Evolutionary conservation across 2,113 vertebrate species (phyloP), one percentile per base, ranked within the genome.

Genomic region (Rynchops niger): DNA sequence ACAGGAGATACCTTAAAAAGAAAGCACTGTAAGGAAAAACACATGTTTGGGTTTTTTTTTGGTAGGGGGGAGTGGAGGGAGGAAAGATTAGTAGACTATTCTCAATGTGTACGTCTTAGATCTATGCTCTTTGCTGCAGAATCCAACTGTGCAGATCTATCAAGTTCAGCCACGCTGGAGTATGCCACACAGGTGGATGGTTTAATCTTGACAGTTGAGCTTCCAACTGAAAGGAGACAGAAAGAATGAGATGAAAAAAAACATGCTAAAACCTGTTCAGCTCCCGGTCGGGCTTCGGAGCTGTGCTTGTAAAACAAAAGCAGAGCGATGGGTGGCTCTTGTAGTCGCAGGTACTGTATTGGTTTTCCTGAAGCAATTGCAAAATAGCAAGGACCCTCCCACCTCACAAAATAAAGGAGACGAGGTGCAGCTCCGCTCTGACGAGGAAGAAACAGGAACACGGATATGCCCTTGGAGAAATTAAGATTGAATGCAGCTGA

Each of bases 111-210:
- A 91, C 0, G 1, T 88, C 93, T 94, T 53, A 91, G 91, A 82
- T 81, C 89, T 95, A 12, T 88, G 87, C 94, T 96, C 94, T 97
- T 73, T 74, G 70, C 91, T 95, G 89, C 90, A 88, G 90, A 93
- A 97, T 95, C 94, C 93, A 96, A 96, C 95, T 97, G 94, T 89
- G 92, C 95, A 87, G 92, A 96, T 96, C 92, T 94, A 94, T 95
- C 90, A 97, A 92, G 95, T 97, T 96, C 95, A 97, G 94, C 96
- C 95, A 97, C 8, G 95, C 94, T 97, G 88, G 85, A 65, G 61
- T 96, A 93, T 97, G 94, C 97, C 97, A 98, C 97, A 97, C 97
- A 98, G 96, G 97, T 97, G 95, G 97, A 96, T 91, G 86, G 96
- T 97, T 96, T 97, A 95, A 97, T 97, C 72, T 96, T 94, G 91